These are phyloP conservation scores for Atta texana DNA, from an alignment of 1,140 invertebrate genomes.

Conservation along the genomic window DNA sequence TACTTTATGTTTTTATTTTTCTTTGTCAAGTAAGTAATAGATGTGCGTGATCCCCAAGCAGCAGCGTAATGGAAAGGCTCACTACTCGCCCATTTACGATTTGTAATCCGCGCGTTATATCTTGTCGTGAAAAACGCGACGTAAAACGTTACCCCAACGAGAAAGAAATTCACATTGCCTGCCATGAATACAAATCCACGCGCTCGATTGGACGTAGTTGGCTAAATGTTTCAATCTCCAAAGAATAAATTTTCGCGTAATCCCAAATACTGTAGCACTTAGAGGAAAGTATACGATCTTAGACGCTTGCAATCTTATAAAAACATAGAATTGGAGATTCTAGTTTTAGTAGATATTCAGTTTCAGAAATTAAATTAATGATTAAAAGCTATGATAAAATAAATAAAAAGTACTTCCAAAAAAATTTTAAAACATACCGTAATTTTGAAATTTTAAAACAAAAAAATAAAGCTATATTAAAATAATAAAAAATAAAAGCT, in stretches of 20 bases:
- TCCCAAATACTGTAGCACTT: background rate
- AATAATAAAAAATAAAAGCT: background rate
- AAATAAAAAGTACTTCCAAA: no score
- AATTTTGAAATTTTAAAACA: no score
- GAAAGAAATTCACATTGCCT: constrained; percentile 53
- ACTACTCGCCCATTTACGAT: constrained; percentile 43
- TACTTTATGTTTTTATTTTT: constrained; percentile 14
- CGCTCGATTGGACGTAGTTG: constrained; percentile 39
- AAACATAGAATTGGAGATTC: background rate
- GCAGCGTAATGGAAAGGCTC: constrained; percentile 28
- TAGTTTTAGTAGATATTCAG: background rate
- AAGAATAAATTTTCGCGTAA: constrained; percentile 22
- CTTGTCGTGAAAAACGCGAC: constrained; percentile 46
- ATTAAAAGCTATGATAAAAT: background rate
- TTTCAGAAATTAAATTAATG: background rate
- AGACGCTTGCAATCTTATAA: background rate
- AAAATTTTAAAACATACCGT: background rate
- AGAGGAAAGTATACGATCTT: background rate
- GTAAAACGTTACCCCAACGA: constrained; percentile 40
- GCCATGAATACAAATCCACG: constrained; percentile 55
- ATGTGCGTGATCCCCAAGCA: background rate
- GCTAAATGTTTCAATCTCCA: constrained; percentile 49
- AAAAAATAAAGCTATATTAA: no score
- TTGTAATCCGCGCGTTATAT: constrained; percentile 46
- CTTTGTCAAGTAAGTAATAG: constrained; percentile 36